Evolutionary conservation across 2,797 vertebrate genomes (phyloP).

Genomic region (Perodicticus potto): DNA sequence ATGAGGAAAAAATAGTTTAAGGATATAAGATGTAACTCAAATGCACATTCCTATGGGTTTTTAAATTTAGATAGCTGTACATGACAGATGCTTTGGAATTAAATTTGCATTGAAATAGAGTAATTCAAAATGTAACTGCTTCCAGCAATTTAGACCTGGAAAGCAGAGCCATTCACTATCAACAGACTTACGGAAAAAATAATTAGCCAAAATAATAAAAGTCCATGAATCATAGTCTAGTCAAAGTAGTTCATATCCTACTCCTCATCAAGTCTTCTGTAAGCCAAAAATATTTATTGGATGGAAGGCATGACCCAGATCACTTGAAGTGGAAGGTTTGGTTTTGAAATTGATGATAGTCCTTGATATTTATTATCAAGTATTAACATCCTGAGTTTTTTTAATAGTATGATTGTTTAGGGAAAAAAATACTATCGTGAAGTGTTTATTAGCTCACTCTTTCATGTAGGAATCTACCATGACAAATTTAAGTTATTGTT

Average conservation of each 20-base stretch:
- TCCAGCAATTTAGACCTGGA: conserved; percentile 16
- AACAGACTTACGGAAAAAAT: conserved; percentile 20
- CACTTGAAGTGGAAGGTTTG: neutral
- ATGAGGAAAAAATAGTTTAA: conserved; percentile 41
- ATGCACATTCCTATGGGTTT: conserved; percentile 33
- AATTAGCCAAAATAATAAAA: neutral
- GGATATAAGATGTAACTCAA: conserved; percentile 42
- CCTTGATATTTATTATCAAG: neutral
- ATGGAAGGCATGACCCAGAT: neutral
- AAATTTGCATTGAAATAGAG: conserved; percentile 59
- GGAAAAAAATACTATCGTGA: neutral
- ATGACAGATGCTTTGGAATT: conserved; percentile 59
- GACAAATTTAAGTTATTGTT: conserved; percentile 48
- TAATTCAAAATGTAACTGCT: conserved; percentile 59
- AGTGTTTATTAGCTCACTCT: conserved; percentile 28
- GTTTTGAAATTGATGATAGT: conserved; percentile 46
- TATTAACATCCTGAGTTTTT: neutral
- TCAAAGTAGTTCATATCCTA: conserved; percentile 1
- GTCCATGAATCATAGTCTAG: neutral
- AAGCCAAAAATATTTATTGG: neutral
- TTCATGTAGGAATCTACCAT: neutral
- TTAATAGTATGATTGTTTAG: neutral
- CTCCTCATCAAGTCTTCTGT: neutral
- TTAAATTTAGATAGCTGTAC: conserved; percentile 58
- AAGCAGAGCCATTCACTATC: conserved; percentile 20